Percentiles rank a stretch among this genome's conserved stretches.
Evolutionary conservation across 2,113 vertebrate genomes (phyloP).

Genomic region (Boulengeromyrus knoepffleri): DNA sequence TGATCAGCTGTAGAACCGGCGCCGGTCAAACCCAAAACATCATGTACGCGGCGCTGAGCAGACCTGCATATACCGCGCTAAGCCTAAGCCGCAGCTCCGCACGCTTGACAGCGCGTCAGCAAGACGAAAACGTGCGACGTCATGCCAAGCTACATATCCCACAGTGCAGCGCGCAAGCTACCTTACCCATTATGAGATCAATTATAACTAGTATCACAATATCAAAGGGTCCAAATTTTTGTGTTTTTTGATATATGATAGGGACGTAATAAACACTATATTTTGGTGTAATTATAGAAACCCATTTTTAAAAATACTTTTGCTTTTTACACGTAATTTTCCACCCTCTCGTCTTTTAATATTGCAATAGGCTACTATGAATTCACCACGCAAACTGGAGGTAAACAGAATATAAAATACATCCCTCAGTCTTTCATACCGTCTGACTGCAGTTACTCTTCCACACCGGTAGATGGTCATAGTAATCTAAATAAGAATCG

Average conservation of each 20-base stretch:
- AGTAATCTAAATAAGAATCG: not conserved
- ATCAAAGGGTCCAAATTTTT: not conserved
- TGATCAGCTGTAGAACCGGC: not conserved
- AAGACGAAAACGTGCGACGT: not conserved
- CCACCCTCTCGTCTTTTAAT: not conserved
- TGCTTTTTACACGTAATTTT: not conserved
- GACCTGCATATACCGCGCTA: not conserved
- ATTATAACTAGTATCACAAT: not conserved
- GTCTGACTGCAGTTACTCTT: not conserved
- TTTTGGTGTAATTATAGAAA: not conserved
- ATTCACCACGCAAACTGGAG: not conserved
- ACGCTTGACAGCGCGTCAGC: not conserved
- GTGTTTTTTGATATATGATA: not conserved
- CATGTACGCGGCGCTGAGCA: not conserved
- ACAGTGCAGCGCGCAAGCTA: not conserved
- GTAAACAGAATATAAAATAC: not conserved
- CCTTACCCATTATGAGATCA: not conserved
- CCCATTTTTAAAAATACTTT: not conserved
- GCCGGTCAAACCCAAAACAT: not conserved
- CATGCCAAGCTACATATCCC: not conserved
- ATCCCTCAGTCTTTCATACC: not conserved
- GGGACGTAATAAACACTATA: not conserved
- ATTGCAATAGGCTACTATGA: not conserved
- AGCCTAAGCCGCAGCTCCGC: not conserved
- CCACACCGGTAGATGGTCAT: not conserved